Conservation (phyloP, 2,113 vertebrate species). For the Nycticryphes semicollaris region DNA sequence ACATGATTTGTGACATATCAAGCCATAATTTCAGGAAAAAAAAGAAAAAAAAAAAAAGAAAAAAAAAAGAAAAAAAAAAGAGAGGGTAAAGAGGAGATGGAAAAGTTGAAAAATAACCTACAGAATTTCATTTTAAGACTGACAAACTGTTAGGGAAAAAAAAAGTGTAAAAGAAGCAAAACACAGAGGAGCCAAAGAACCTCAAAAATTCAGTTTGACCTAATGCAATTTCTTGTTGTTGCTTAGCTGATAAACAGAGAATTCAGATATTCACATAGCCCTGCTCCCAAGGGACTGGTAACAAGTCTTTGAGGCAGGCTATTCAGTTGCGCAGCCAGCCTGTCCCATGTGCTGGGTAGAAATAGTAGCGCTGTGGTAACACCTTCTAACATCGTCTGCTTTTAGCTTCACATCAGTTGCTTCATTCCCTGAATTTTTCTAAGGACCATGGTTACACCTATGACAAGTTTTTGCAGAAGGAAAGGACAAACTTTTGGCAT, state of each 20-base stretch:
- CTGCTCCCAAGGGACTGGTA: neutral
- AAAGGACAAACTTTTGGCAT: neutral
- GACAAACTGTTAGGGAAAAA: neutral
- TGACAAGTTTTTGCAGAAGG: neutral
- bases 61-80: neutral
- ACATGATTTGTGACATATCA: slow-evolving; percentile 10
- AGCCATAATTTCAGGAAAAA: neutral
- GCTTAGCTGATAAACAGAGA: neutral
- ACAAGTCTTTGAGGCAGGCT: neutral
- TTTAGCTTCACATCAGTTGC: neutral
- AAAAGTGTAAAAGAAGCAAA: neutral
- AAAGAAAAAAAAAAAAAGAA: neutral
- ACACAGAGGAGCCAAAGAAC: neutral
- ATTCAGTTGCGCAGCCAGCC: neutral
- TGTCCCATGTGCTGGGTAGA: neutral
- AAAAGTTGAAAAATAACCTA: neutral
- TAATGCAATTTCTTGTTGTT: neutral
- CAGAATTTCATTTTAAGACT: neutral
- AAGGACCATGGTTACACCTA: neutral
- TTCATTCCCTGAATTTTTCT: neutral
- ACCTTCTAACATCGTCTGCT: neutral
- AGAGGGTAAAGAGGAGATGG: neutral
- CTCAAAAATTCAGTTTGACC: neutral
- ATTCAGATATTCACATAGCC: neutral
- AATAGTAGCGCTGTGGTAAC: neutral